Base-by-base conservation (phyloP, 2,888 invertebrate genomes). In the Atethmia centrago region DNA sequence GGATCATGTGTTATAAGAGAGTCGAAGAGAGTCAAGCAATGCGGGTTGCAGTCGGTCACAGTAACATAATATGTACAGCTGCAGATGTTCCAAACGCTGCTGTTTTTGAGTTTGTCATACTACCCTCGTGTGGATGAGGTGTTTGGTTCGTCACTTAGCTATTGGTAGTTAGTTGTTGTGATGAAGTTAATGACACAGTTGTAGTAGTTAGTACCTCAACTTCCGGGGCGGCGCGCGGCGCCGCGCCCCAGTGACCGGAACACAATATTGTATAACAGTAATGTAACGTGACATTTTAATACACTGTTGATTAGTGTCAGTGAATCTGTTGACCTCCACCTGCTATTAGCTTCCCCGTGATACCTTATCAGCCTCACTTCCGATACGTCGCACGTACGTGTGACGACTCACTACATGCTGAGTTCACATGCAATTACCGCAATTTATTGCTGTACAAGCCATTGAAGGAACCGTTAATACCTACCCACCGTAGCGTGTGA, bases 301-400 rank as follows among this genome's bases (percentile, higher is more conserved):
- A 40, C 12, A 31, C 25, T 51, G 21, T 47, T 59, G 62, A 68
- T 68, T 51, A 62, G 21, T 21, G 36, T 59, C 49, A 74, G 59
- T 51, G 47, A 75, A 68, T 75, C 55, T 51, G 49, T 61, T 80
- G 73, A 72, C 55, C 71, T 78, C 45, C 64, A 71, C 21, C 64
- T 65, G 80, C 42, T 55, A 56, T 66, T 36, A 65, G 42, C 59
- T 79, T 42, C 25, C 21, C 56, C 25, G 25, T 25, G 40, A 36
- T 68, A 58, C 14, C 58, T 28, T 69, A 69, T 74, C 77, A 42
- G 19, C 5, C 12, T 28, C 28, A 76, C 40, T 74, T 42, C 21
- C 56, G 40, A 47, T 12, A 71, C 25, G 16, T 16, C 45, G 47
- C 68, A 53, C 16, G 21, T 16, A 21, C 45, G 55, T 36, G 31